Base-by-base conservation (phyloP, 2,797 vertebrate species). In the Amblyopsis hoosieri region DNA sequence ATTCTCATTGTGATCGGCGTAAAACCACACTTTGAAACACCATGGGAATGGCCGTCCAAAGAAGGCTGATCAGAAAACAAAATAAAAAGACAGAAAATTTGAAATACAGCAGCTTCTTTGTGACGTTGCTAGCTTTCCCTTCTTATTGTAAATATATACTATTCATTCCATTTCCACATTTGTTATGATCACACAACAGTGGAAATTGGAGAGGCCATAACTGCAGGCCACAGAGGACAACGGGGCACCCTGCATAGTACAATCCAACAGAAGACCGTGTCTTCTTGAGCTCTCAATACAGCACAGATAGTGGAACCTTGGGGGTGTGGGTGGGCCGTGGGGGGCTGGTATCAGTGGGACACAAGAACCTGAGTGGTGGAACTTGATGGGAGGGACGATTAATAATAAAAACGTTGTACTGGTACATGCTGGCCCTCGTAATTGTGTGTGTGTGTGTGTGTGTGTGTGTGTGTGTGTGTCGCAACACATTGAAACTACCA, bases 71-170 rank as follows among this genome's bases (percentile, higher is more conserved):
- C 60, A 47, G 33, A 42, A 15, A 37, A 12, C 8, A 12, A 19
- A 45, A 42, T 15, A n/a, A 48, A 45, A 19, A 19, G 23, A 62
- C 37, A 7, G 61, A 61, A 15, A 63, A 64, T 4, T 12, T 48
- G 2, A 15, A 61, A 10, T 67, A 81, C 84, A 90, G 85, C 89
- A 90, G 90, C 90, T 87, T 87, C 84, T 89, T 83, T 81, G 84
- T 75, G 82, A 84, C 87, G 78, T 87, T 83, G 74, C 77, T 85
- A 84, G 79, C 81, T 85, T 91, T 90, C 89, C 88, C 90, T 91
- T 90, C 86, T 87, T 69, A 78, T 85, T 81, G 82, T 86, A 85
- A 76, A 87, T 86, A 87, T 85, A 85, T 83, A 87, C 76, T 82
- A 81, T 80, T 72, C 62, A 78, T 69, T 79, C 62, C 67, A 78